Percentiles rank a stretch among this genome's conserved stretches.
Conservation (phyloP, 1,140 invertebrate species). For the Drosophila nasuta region DNA sequence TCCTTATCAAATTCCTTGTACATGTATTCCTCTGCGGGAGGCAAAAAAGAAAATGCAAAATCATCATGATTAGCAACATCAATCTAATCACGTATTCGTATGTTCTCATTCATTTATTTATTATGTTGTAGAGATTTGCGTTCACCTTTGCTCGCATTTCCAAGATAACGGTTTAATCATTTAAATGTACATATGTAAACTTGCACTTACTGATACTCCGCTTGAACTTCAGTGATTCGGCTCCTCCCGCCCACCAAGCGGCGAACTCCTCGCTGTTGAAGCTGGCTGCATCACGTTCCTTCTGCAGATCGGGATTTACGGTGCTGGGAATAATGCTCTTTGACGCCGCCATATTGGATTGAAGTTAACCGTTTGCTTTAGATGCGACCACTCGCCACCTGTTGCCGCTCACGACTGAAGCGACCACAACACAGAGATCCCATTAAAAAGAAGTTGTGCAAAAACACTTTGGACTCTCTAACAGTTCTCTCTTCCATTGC, state of each 20-base stretch:
- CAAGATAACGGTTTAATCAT: slow-evolving; percentile 6
- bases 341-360: slow-evolving; percentile 5
- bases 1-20: slow-evolving; percentile 47
- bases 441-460: neutral
- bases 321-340: slow-evolving; percentile 46
- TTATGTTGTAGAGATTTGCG: slow-evolving; percentile 9
- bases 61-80: slow-evolving; percentile 39
- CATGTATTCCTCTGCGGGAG: slow-evolving; percentile 47
- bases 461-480: slow-evolving; percentile 19
- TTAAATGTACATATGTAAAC: neutral
- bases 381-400: slow-evolving; percentile 12
- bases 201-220: slow-evolving; percentile 62
- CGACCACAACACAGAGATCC: neutral
- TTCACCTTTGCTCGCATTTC: slow-evolving; percentile 1
- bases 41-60: slow-evolving; percentile 5
- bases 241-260: slow-evolving; percentile 90
- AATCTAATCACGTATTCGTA: neutral
- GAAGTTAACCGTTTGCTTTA: neutral
- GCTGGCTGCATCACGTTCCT: slow-evolving; percentile 90
- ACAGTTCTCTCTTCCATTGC: neutral
- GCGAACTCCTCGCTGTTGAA: slow-evolving; percentile 92
- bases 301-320: slow-evolving; percentile 87
- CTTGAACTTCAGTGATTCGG: slow-evolving; percentile 88
- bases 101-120: neutral
- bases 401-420: slow-evolving; percentile 21